These are phyloP conservation scores for Brachionus asplanchnoidis DNA, from an alignment of 1,140 invertebrate genomes.

Conservation along the genomic window DNA sequence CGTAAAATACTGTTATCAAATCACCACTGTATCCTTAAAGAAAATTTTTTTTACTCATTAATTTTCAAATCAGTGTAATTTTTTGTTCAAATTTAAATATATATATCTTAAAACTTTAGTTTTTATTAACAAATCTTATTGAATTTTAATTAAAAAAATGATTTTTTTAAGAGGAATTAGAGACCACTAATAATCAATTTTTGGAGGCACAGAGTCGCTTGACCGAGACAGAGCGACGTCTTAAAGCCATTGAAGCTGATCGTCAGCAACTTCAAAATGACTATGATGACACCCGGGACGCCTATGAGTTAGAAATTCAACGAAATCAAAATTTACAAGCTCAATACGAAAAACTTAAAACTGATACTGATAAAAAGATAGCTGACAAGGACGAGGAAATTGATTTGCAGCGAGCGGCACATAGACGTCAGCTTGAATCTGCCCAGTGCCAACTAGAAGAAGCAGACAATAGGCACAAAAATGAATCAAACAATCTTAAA, in stretches of 20 bases:
- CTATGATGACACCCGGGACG: constrained; percentile 15
- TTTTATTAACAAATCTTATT: too few species aligned
- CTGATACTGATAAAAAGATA: constrained; percentile 26
- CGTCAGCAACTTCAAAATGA: neutral
- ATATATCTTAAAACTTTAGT: too few species aligned
- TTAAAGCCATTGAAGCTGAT: constrained; percentile 38
- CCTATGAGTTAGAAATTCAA: neutral
- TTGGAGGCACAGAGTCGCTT: neutral
- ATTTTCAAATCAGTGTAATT: too few species aligned
- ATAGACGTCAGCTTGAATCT: constrained; percentile 32
- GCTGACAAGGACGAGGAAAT: constrained; percentile 41
- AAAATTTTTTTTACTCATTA: too few species aligned
- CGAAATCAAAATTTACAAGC: neutral
- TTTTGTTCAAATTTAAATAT: too few species aligned
- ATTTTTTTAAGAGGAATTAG: constrained; percentile 31
- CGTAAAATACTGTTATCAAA: too few species aligned
- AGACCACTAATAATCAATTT: constrained; percentile 1
- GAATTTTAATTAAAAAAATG: too few species aligned
- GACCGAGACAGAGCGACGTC: neutral
- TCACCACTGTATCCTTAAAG: too few species aligned
- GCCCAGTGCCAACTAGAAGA: constrained; percentile 37
- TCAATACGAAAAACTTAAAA: constrained; percentile 9
- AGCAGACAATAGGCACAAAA: constrained; percentile 11
- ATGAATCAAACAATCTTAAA: neutral
- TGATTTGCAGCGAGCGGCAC: neutral